These are phyloP conservation scores for Cylloceria caligata DNA, from an alignment of 2,888 invertebrate genomes.

Conservation along the genomic window DNA sequence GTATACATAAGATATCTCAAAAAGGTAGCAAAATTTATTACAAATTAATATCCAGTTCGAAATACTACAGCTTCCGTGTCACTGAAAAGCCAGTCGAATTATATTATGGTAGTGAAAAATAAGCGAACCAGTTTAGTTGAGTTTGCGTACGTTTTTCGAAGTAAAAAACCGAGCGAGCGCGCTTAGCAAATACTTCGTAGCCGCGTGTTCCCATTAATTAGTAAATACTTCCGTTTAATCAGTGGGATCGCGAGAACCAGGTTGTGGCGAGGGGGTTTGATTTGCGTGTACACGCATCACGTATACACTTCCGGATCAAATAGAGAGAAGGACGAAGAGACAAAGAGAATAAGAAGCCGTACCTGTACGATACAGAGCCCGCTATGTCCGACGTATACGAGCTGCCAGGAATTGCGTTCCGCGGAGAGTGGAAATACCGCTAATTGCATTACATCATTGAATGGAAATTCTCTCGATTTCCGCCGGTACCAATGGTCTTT, in stretches of 20 bases:
- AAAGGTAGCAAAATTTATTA: too few species aligned
- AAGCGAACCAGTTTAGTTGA: conserved; percentile 1
- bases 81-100: not conserved
- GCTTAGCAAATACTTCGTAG: conserved; percentile 28
- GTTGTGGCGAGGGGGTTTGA: not conserved
- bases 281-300: conserved; percentile 35
- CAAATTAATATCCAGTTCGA: too few species aligned
- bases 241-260: not conserved
- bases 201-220: too few species aligned
- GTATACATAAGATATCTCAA: too few species aligned
- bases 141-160: conserved; percentile 23
- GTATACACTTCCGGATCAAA: conserved; percentile 33
- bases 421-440: conserved; percentile 51
- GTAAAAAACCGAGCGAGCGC: not conserved
- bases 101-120: not conserved
- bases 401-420: conserved; percentile 32
- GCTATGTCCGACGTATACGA: conserved; percentile 56
- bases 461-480: too few species aligned
- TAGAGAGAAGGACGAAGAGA: not conserved
- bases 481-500: too few species aligned
- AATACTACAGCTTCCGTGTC: too few species aligned
- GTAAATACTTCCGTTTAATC: conserved; percentile 47
- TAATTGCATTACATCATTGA: conserved; percentile 66
- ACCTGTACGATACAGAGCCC: conserved; percentile 18
- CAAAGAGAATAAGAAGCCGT: conserved; percentile 10